Percentiles rank a stretch among this genome's conserved stretches.
Conservation (phyloP, 2,797 vertebrate genomes). For the Artibeus lituratus region DNA sequence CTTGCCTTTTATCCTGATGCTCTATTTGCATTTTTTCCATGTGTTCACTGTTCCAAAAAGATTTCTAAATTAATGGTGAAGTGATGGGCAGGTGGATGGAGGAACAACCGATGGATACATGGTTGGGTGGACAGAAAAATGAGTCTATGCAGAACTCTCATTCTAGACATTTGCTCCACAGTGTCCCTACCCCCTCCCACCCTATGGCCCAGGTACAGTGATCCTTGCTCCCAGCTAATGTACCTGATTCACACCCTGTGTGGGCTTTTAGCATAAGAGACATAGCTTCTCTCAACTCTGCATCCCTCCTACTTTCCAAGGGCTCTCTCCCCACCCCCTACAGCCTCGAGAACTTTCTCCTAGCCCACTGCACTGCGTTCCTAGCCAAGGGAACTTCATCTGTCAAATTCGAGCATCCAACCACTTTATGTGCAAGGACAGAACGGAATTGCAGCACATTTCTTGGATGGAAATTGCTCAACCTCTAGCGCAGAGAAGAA, state of each 20-base stretch:
- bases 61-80: neutral
- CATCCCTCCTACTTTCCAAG: neutral
- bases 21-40: neutral
- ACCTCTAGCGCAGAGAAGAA: neutral
- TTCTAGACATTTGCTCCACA: neutral
- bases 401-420: neutral
- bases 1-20: neutral
- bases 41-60: neutral
- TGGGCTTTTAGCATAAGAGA: neutral
- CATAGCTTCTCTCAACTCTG: neutral
- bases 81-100: neutral
- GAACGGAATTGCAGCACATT: neutral
- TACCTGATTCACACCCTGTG: neutral
- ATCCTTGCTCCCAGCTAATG: neutral
- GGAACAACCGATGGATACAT: neutral
- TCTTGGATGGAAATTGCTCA: neutral
- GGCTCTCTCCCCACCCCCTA: neutral
- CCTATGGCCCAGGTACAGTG: rapidly evolving
- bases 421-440: neutral
- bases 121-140: neutral
- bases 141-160: neutral
- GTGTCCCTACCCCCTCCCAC: no score
- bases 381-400: neutral
- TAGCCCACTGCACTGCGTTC: rapidly evolving
- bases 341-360: neutral